Conservation (phyloP, 2,888 invertebrate species). For the Homarus gammarus region DNA sequence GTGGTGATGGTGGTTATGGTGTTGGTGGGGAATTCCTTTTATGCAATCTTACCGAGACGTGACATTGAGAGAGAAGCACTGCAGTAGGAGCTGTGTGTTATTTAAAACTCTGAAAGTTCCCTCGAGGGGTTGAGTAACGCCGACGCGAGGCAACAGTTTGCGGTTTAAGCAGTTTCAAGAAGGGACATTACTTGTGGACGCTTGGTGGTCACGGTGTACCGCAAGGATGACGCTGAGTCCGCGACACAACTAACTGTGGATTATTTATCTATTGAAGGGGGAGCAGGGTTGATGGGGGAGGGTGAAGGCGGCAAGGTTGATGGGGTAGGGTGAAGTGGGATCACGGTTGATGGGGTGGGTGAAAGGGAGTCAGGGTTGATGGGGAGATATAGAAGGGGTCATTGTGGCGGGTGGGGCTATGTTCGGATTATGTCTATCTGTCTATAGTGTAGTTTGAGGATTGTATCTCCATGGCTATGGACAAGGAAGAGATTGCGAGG, state of each 20-base stretch:
- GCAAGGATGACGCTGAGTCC: neutral
- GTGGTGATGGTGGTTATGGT: too few species aligned
- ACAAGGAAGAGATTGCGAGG: too few species aligned
- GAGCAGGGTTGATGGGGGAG: neutral
- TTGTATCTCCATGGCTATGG: too few species aligned
- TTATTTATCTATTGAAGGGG: neutral
- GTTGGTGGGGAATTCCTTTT: too few species aligned
- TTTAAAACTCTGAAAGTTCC: neutral
- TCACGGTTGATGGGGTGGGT: too few species aligned
- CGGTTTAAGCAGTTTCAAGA: slow-evolving; percentile 5
- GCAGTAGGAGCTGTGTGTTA: neutral
- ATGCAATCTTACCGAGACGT: neutral
- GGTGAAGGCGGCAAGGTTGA: too few species aligned
- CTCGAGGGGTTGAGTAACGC: neutral
- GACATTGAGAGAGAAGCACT: neutral
- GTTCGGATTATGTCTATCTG: too few species aligned
- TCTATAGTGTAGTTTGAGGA: too few species aligned
- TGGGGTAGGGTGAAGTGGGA: too few species aligned
- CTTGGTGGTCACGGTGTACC: slow-evolving; percentile 9
- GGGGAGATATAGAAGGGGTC: too few species aligned
- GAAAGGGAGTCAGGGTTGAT: too few species aligned
- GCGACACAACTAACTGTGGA: neutral
- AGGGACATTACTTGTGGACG: slow-evolving; percentile 1
- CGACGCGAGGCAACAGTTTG: slow-evolving; percentile 1
- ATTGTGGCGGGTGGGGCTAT: too few species aligned